phyloP scores from a whole-genome alignment of 2,797 vertebrate species.

The Gymnothorax javanicus region DNA sequence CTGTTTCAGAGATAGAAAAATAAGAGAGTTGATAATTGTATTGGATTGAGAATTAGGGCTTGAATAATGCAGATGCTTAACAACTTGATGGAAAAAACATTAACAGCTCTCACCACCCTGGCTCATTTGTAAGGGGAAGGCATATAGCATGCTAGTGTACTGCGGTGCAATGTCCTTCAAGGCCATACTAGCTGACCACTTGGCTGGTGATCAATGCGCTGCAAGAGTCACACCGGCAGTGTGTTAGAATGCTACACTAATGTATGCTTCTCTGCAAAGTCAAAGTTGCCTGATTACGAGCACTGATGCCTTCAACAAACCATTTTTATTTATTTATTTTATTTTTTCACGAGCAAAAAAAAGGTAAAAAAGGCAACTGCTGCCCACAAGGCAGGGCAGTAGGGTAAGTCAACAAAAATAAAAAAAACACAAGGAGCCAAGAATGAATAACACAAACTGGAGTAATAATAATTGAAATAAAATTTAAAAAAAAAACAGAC shows the following conservation, averaged over 20 bases:
- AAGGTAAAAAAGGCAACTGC: too few relatives aligned
- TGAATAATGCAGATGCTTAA: constrained; percentile 68
- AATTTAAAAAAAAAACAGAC: too few relatives aligned
- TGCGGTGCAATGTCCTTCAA: not conserved
- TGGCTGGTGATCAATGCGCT: not conserved
- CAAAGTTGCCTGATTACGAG: not conserved
- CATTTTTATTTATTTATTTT: not conserved
- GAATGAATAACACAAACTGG: too few relatives aligned
- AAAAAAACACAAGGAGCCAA: too few relatives aligned
- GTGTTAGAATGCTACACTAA: not conserved
- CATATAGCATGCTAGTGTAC: not conserved
- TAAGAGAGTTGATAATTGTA: constrained; percentile 62
- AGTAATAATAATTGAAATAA: too few relatives aligned
- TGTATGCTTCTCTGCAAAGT: not conserved
- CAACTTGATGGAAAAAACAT: constrained; percentile 56
- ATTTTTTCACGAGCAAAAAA: not conserved
- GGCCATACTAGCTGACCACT: not conserved
- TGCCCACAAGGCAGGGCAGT: too few relatives aligned
- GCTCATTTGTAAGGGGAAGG: not conserved
- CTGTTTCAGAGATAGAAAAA: constrained; percentile 49
- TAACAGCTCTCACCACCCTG: not conserved
- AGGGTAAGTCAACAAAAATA: too few relatives aligned
- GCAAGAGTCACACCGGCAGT: not conserved
- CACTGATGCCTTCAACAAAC: not conserved
- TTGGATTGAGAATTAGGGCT: constrained; percentile 57